Base-by-base conservation (phyloP, 2,113 vertebrate species). In the Axis porcinus region DNA sequence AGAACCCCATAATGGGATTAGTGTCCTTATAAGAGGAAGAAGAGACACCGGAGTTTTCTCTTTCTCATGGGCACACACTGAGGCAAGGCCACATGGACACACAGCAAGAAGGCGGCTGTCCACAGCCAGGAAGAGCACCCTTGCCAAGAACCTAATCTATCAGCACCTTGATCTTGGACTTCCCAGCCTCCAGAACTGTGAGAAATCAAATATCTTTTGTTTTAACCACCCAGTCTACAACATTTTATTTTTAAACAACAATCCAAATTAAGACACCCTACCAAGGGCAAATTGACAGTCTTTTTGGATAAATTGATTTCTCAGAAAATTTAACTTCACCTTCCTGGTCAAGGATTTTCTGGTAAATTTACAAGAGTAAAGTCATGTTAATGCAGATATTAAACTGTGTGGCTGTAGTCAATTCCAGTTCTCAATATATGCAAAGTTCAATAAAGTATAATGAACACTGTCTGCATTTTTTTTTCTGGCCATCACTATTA, bases 31-130 rank as follows among this genome's bases (percentile, higher is more conserved):
- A 36, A 82, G 52, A 82, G n/a, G 88, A 91, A 19, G 15, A n/a
- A 28, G 15, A 33, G 81, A 52, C 19, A 30, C 70, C 19, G 50
- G 57, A 36, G 12, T 43, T 25, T 55, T 60, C n/a, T 52, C 82
- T 62, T 10, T 33, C 17, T 83, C 13, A 0, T 0, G 2, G 6
- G 15, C 10, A 36, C 0, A 0, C 2, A 36, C 14, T 4, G 9
- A 78, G 30, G 84, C 67, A 78, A 92, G 50, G 60, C 7, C 40
- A 1, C 4, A 13, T 43, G 60, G 62, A n/a, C 8, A 30, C 28
- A 55, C 2, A 43, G 11, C 8, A 54, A 52, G 67, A 88, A 81
- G 10, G 79, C 0, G 19, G 21, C 28, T 40, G 3, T 58, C 54
- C 2, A 3, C 10, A 86, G 30, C 19, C 12, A 58, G 43, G 74